A percentile compares a stretch with the other conserved stretches of the same genome.
phyloP scores from a whole-genome alignment of 2,888 invertebrate genomes.

The Phasia obesa region DNA sequence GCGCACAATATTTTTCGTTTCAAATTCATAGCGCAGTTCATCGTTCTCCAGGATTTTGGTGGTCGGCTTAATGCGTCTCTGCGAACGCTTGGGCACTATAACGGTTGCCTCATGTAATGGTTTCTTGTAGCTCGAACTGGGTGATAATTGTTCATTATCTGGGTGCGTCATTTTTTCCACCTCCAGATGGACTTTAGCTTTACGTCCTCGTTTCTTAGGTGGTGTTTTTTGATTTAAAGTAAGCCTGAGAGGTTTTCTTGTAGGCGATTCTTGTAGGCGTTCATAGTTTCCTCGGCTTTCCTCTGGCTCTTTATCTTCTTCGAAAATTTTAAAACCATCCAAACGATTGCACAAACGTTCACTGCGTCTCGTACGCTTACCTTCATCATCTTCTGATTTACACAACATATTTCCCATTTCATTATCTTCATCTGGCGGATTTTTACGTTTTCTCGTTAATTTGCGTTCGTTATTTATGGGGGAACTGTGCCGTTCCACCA shows the following conservation, averaged over 20 bases:
- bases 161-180: constrained; percentile 57
- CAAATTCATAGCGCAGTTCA: constrained; percentile 85
- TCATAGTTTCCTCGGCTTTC: constrained; percentile 17
- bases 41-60: constrained; percentile 87
- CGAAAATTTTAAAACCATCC: constrained; percentile 75
- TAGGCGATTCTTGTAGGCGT: constrained; percentile 44
- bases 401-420: background rate
- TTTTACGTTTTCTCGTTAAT: constrained; percentile 75
- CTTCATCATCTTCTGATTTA: constrained; percentile 72
- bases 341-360: constrained; percentile 80
- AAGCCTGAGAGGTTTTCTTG: constrained; percentile 48
- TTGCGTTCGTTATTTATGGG: constrained; percentile 72
- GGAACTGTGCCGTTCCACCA: constrained; percentile 45
- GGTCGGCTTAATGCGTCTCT: constrained; percentile 86
- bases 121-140: constrained; percentile 25
- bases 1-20: constrained; percentile 84
- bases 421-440: constrained; percentile 72
- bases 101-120: constrained; percentile 26
- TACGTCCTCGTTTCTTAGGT: constrained; percentile 81
- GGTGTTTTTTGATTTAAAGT: constrained; percentile 78
- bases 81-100: constrained; percentile 82
- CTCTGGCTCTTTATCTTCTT: constrained; percentile 60
- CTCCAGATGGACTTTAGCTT: constrained; percentile 76
- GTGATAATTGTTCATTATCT: constrained; percentile 55
- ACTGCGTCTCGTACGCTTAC: constrained; percentile 78